Evolutionary conservation across 2,888 invertebrate species (phyloP), one percentile per base, ranked within the genome.

Genomic region (Empis stercorea): DNA sequence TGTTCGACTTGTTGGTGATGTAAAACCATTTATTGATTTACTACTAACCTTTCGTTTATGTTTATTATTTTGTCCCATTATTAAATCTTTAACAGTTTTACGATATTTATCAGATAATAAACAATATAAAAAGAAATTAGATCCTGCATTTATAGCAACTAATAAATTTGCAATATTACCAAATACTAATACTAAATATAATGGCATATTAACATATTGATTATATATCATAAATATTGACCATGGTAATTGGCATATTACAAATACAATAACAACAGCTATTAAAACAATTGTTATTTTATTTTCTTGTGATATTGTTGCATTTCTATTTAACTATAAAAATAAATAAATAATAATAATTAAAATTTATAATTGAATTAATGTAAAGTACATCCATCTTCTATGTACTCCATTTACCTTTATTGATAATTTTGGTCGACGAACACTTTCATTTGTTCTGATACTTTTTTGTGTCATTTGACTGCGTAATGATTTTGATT

Each of bases 101-200:
- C 84, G 72, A 66, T 84, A 86, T 58, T 82, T 80, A 60, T 80
- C 80, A 53, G 82, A 83, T 61, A 87, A 76, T 41, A 80, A 79
- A 56, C 84, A 84, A 63, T 86, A 87, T 50, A 87, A 71, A 55
- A 87, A 71, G 66, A 87, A 87, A 69, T 87, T 87, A 43, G 78
- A 77, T 0, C 85, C 79, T 9, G 84, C 81, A 68, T 86, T 85
- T 48, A 85, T 68, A 48, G 79, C 76, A 17, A 80, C 73, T 48
- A 86, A 68, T 41, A 84, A 71, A 62, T 87, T 86, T 62, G 79
- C 80, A 40, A 85, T 72, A 65, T 84, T 84, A 17, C 81, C 82
- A n/a, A 81, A 68, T 43, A 76, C 77, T 59, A 56, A 49, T 48
- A 56, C 56, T 5, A 58, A 51, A 42, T 59, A 58, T 4, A 4